A percentile compares a stretch with the other conserved stretches of the same genome.
These are phyloP conservation scores for Aurelia sp. DNA, from an alignment of 30 jellyfish, hydroid and myxozoan genomes.

Conservation along the genomic window DNA sequence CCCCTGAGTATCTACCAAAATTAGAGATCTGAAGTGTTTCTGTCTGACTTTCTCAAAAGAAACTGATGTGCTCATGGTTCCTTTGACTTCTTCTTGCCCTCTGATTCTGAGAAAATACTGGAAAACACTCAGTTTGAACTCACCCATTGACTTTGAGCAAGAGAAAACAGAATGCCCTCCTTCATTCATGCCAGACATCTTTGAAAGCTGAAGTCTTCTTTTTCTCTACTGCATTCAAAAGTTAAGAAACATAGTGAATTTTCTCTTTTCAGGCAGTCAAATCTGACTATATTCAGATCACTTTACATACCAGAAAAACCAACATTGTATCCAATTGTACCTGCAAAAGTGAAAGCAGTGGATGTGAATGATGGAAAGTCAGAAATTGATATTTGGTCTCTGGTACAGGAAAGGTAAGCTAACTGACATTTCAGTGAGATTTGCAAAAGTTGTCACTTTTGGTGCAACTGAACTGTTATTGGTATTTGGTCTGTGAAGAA, in stretches of 20 bases:
- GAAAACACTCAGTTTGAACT: no score
- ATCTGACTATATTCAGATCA: conserved; percentile 32
- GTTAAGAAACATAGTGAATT: background rate
- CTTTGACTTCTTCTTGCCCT: no score
- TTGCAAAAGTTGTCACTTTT: no score
- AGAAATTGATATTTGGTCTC: conserved; percentile 60
- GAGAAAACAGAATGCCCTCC: no score
- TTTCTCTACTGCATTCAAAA: background rate
- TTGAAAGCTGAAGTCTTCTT: background rate
- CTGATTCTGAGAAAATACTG: no score
- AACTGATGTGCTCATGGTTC: background rate
- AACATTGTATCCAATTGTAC: conserved; percentile 68
- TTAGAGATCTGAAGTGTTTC: no score
- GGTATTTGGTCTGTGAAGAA: no score
- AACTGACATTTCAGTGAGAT: no score
- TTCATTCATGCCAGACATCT: background rate
- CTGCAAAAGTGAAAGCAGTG: conserved; percentile 54
- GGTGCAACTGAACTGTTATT: no score
- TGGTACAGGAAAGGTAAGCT: conserved; percentile 62
- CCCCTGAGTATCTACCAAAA: no score
- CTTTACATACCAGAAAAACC: conserved; percentile 75
- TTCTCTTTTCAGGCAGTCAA: conserved; percentile 52
- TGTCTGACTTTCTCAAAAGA: background rate
- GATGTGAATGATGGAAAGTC: conserved; percentile 43
- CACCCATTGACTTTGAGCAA: no score